These are phyloP conservation scores for Mellivora capensis DNA, from an alignment of 2,113 vertebrate genomes.

Conservation along the genomic window DNA sequence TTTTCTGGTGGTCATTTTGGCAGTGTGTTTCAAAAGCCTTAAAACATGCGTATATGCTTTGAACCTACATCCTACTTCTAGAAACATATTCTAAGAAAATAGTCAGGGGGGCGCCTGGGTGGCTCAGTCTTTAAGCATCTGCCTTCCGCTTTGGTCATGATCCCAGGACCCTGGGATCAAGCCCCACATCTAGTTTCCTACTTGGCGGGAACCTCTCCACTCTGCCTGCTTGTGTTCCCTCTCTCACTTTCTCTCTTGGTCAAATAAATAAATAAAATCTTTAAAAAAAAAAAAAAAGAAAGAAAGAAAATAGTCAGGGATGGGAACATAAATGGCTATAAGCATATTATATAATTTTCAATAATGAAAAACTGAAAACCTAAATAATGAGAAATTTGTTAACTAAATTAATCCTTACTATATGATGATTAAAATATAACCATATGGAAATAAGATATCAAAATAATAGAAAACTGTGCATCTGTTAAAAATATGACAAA, in stretches of 20 bases:
- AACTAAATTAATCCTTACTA: background rate
- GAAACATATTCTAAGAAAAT: background rate
- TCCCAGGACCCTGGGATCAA: no score
- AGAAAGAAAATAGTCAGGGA: background rate
- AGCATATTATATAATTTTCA: background rate
- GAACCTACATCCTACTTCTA: background rate
- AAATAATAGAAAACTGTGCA: background rate
- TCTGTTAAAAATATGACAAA: background rate
- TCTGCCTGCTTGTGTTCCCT: no score
- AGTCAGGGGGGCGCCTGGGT: no score
- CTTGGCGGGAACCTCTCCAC: no score
- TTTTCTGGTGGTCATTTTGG: background rate
- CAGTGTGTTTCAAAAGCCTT: background rate
- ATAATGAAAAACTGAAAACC: background rate
- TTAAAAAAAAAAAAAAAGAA: no score
- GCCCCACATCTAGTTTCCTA: no score
- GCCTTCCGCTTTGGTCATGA: no score
- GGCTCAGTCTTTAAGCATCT: no score
- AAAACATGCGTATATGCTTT: background rate
- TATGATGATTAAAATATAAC: background rate
- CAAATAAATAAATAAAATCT: no score
- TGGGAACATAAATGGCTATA: background rate
- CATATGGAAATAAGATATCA: background rate
- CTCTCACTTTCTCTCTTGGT: no score
- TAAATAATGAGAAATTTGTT: background rate